Evolutionary conservation across 2,113 vertebrate genomes (phyloP).

Genomic region (Lates calcarifer): DNA sequence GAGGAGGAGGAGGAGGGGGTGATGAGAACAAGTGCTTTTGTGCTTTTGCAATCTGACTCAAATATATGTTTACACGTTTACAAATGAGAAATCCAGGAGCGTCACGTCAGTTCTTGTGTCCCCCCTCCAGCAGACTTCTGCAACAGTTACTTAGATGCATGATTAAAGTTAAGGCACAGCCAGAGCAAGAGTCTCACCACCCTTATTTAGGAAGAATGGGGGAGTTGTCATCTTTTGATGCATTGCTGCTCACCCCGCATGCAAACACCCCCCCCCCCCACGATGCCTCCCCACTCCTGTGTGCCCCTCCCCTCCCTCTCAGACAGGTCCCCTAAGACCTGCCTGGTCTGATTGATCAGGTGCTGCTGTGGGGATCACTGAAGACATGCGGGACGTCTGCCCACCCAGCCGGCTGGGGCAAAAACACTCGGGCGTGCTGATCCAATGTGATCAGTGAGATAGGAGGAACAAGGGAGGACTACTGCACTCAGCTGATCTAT

Average conservation of each 20-base stretch:
- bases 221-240: conserved; percentile 87
- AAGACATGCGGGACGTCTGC: conserved; percentile 57
- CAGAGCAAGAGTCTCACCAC: conserved; percentile 79
- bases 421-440: conserved; percentile 59
- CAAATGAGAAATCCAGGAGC: conserved; percentile 81
- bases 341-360: conserved; percentile 75
- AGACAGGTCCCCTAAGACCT: conserved; percentile 58
- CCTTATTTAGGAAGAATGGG: conserved; percentile 85
- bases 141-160: conserved; percentile 87
- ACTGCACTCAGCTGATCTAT: conserved; percentile 59
- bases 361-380: conserved; percentile 60
- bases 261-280: conserved; percentile 74
- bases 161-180: conserved; percentile 87
- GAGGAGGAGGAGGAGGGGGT: background rate
- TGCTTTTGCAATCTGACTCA: conserved; percentile 69
- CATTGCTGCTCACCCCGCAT: conserved; percentile 84
- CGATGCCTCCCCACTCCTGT: conserved; percentile 19
- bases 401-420: conserved; percentile 53
- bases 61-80: conserved; percentile 79
- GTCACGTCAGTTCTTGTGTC: conserved; percentile 79
- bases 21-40: conserved; percentile 57
- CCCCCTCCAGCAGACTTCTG: conserved; percentile 72
- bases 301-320: conserved; percentile 22
- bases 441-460: conserved; percentile 66
- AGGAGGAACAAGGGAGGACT: conserved; percentile 52